These are phyloP conservation scores for Trachelus tabidus DNA, from an alignment of 2,888 invertebrate species.

Conservation along the genomic window DNA sequence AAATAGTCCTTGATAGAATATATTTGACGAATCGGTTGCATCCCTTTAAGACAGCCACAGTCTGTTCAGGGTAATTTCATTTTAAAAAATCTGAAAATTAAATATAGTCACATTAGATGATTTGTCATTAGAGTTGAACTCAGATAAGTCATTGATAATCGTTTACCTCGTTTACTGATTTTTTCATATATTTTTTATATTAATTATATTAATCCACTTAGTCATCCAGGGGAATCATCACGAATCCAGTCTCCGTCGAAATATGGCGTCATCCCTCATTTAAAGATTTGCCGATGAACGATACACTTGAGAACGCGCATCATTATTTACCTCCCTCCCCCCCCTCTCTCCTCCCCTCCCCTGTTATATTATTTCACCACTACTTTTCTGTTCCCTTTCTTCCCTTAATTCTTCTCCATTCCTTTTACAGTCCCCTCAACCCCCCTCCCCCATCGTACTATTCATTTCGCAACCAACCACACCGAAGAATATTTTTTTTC, in stretches of 20 bases:
- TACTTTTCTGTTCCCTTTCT: neutral
- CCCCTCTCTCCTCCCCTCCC: too few relatives aligned
- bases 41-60: neutral
- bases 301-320: neutral
- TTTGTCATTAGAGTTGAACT: neutral
- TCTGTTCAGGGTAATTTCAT: too few relatives aligned
- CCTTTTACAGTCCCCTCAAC: neutral
- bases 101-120: too few relatives aligned
- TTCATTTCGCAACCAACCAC: conserved; percentile 3
- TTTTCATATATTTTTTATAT: neutral
- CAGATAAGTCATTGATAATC: too few relatives aligned
- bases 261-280: neutral
- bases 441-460: neutral
- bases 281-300: neutral
- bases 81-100: too few relatives aligned
- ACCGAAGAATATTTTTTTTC: conserved; percentile 8
- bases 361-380: neutral
- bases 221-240: too few relatives aligned
- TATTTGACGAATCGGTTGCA: neutral
- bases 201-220: neutral
- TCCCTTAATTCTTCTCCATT: conserved; percentile 10
- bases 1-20: neutral
- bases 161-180: too few relatives aligned
- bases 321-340: neutral
- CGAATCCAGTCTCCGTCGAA: neutral